Percentiles rank a stretch among this genome's conserved stretches.
Conservation (phyloP, 2,797 vertebrate genomes). For the Rhinogobio ventralis region DNA sequence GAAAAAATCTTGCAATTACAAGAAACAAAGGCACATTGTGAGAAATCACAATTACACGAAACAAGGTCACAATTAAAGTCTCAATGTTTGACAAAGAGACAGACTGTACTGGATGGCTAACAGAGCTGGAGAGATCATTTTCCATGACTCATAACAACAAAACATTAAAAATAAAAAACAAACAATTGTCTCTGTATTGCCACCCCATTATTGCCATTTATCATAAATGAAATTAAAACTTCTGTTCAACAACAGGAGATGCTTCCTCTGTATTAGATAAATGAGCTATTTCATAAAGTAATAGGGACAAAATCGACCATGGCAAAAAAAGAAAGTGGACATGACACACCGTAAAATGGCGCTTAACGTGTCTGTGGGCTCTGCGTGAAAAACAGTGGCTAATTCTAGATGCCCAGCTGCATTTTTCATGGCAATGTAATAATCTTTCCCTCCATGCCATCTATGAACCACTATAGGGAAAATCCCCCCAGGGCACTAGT, state of each 20-base stretch:
- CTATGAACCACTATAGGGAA: slow-evolving; percentile 29
- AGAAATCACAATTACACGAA: neutral
- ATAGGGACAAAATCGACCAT: neutral
- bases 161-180: neutral
- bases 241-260: neutral
- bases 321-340: neutral
- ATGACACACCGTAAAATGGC: neutral
- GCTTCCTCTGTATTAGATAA: neutral
- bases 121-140: neutral
- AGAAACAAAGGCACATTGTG: neutral
- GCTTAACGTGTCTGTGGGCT: slow-evolving; percentile 9
- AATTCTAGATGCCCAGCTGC: slow-evolving; percentile 3
- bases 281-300: slow-evolving; percentile 1
- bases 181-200: neutral
- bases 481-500: slow-evolving; percentile 36
- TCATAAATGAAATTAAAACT: neutral
- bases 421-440: slow-evolving; percentile 46
- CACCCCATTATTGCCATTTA: neutral
- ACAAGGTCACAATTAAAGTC: neutral
- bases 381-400: slow-evolving; percentile 24
- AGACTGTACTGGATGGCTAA: no score
- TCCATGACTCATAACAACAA: neutral
- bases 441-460: slow-evolving; percentile 37
- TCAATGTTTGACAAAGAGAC: neutral
- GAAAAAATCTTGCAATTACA: neutral